These are phyloP conservation scores for Ciona savignyi DNA, from an alignment of 23 tunicate genomes.

Conservation along the genomic window DNA sequence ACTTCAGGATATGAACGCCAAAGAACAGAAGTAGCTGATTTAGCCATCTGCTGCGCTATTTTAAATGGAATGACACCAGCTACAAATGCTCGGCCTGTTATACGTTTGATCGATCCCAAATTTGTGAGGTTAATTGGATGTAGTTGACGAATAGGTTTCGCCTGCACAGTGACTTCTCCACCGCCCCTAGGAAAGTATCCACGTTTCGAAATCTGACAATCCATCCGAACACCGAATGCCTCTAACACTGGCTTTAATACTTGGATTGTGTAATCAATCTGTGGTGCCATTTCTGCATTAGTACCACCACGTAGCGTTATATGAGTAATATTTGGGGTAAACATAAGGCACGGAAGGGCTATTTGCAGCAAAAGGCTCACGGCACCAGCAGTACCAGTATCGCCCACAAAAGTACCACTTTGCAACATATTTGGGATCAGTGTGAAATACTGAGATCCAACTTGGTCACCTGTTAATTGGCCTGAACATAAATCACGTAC, in stretches of 20 bases:
- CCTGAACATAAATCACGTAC: constrained; percentile 60
- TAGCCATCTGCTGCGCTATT: constrained; percentile 90
- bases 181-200: constrained; percentile 91
- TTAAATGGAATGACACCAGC: constrained; percentile 91
- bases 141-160: constrained; percentile 54
- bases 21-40: constrained; percentile 69
- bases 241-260: constrained; percentile 66
- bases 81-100: constrained; percentile 89
- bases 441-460: constrained; percentile 63
- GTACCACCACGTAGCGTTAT: constrained; percentile 76
- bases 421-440: constrained; percentile 71
- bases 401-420: constrained; percentile 63
- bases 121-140: constrained; percentile 54
- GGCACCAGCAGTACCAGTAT: constrained; percentile 89
- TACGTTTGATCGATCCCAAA: constrained; percentile 68
- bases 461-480: constrained; percentile 74
- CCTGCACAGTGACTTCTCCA: constrained; percentile 59
- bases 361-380: constrained; percentile 74
- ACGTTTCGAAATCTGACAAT: constrained; percentile 62
- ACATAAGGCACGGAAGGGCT: constrained; percentile 76
- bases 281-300: constrained; percentile 88
- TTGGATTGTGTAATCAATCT: constrained; percentile 66
- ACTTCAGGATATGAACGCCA: constrained; percentile 70
- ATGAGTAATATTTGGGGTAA: constrained; percentile 65
- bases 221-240: constrained; percentile 66